Conservation (phyloP, 2,113 vertebrate genomes). For the Gasterosteus nipponicus region DNA sequence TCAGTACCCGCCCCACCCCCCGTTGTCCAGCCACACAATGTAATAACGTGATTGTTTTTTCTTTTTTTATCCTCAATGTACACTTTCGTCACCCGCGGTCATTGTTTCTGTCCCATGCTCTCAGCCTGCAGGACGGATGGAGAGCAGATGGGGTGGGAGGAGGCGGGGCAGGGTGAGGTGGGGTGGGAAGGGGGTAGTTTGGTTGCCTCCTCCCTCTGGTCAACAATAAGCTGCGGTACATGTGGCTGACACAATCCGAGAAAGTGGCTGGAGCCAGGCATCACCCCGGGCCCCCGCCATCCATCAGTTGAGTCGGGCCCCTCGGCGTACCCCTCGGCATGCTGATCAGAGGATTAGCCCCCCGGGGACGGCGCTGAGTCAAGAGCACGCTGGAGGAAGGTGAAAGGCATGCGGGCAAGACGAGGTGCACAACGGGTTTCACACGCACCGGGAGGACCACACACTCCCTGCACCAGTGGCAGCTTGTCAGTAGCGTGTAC, state of each 20-base stretch:
- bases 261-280: conserved; percentile 46
- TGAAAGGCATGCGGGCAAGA: conserved; percentile 59
- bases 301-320: conserved; percentile 10
- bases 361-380: conserved; percentile 63
- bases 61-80: conserved; percentile 4
- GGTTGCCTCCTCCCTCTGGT: conserved; percentile 11
- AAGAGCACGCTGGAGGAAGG: conserved; percentile 68
- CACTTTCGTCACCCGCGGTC: not conserved
- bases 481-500: conserved; percentile 29
- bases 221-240: conserved; percentile 69
- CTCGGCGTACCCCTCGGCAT: conserved; percentile 69
- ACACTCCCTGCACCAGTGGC: conserved; percentile 32
- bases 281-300: conserved; percentile 47
- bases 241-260: conserved; percentile 74
- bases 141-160: conserved; percentile 24
- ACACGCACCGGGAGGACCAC: conserved; percentile 48
- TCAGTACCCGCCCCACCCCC: not conserved
- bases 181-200: not conserved
- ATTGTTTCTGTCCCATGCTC: conserved; percentile 6
- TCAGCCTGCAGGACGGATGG: conserved; percentile 7
- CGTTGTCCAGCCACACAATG: conserved; percentile 29
- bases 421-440: conserved; percentile 55
- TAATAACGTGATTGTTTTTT: conserved; percentile 20
- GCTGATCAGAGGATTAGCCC: conserved; percentile 84
- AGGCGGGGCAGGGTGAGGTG: not conserved